phyloP scores from a whole-genome alignment of 1,140 invertebrate genomes.

The Calycopis cecrops region DNA sequence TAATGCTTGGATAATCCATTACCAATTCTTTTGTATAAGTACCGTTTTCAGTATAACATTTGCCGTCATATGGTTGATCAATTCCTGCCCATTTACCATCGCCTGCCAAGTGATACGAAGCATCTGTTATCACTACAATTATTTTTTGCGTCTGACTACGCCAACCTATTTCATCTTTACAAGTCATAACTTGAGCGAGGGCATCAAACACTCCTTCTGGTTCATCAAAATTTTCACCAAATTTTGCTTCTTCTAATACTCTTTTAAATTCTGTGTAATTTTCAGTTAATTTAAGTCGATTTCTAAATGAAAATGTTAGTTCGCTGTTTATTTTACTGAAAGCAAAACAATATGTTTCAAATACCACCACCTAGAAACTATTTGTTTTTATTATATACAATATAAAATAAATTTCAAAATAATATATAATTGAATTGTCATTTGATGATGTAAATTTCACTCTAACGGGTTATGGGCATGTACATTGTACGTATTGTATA shows the following conservation, averaged over 20 bases:
- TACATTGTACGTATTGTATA: too few species aligned
- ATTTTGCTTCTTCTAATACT: constrained; percentile 66
- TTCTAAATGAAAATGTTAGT: constrained; percentile 90
- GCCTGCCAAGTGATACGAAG: constrained; percentile 78
- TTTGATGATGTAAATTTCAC: too few species aligned
- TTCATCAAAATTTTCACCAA: constrained; percentile 82
- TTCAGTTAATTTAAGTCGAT: constrained; percentile 86
- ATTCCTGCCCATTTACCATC: constrained; percentile 88
- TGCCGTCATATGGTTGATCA: constrained; percentile 88
- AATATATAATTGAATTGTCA: too few species aligned
- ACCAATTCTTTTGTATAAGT: constrained; percentile 80
- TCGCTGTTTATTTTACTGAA: constrained; percentile 84
- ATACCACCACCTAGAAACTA: too few species aligned
- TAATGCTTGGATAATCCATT: constrained; percentile 83
- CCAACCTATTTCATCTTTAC: constrained; percentile 79
- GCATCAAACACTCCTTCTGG: constrained; percentile 89
- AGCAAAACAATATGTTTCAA: constrained; percentile 27
- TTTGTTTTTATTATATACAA: too few species aligned
- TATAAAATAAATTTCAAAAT: neutral
- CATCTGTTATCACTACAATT: constrained; percentile 79
- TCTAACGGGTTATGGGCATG: too few species aligned
- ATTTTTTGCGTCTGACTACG: constrained; percentile 77
- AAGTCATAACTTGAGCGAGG: constrained; percentile 84
- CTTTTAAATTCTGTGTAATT: constrained; percentile 82
- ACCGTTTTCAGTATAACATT: constrained; percentile 83